Percentiles rank a stretch among this genome's conserved stretches.
These are phyloP conservation scores for Tolmerus cingulatus DNA, from an alignment of 2,888 invertebrate species.

Conservation along the genomic window DNA sequence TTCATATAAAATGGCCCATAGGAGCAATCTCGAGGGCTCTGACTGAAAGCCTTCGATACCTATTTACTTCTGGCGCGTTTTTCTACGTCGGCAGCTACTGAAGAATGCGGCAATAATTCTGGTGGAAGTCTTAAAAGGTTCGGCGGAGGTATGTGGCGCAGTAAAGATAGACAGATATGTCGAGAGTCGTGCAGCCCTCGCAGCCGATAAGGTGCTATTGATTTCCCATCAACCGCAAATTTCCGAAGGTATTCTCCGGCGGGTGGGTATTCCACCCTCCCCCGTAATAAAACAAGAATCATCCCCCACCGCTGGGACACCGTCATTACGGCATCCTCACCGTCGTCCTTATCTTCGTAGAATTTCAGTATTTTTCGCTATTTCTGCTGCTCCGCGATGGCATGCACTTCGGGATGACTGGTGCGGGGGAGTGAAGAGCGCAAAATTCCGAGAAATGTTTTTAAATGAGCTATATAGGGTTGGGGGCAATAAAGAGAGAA, in stretches of 20 bases:
- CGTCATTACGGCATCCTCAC: background rate
- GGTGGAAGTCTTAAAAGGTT: slow-evolving; percentile 1
- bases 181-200: background rate
- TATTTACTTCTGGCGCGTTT: background rate
- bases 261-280: background rate
- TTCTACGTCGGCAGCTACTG: background rate
- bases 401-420: background rate
- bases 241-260: background rate
- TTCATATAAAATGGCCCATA: slow-evolving; percentile 1
- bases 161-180: background rate
- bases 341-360: background rate
- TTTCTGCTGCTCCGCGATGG: background rate
- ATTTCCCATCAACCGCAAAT: background rate
- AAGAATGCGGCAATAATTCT: background rate
- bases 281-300: background rate
- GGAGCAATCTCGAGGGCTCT: background rate
- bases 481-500: background rate
- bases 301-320: background rate
- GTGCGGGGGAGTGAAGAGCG: no score
- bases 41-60: background rate
- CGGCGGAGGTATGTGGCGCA: background rate
- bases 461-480: background rate
- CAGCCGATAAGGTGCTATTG: background rate
- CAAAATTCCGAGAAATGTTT: background rate
- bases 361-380: background rate